Base-by-base conservation (phyloP, 53 echinoderm and acorn worm genomes). In the Actinopyga echinites region DNA sequence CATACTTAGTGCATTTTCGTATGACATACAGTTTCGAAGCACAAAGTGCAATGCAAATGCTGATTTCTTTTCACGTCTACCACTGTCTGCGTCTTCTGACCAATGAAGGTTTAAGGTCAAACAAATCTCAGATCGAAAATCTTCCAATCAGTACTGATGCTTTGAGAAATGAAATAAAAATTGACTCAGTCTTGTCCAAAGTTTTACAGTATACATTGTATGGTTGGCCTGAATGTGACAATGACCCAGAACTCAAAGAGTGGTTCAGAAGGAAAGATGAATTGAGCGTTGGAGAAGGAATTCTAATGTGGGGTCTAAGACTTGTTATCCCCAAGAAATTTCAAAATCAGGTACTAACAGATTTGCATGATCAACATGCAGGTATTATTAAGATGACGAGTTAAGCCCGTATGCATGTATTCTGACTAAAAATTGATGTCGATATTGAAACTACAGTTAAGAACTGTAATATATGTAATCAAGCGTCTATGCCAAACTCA, bases 341-440 rank as follows among this genome's bases (percentile, higher is more conserved):
- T n/a, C n/a, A n/a, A n/a, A n/a, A n/a, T n/a, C n/a, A n/a, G n/a
- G n/a, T 37, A 35, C 23, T 8, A 35, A 7, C 9, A 64, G 44
- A 44, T 0, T 33, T 84, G 0, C 84, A 84, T 84, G 19, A 29
- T 7, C 32, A 32, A 32, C 73, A 84, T 56, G 30, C 31, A 32
- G 73, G 84, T 6, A 55, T 84, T 13, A 57, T 84, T 17, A 69
- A 57, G 22, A 84, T 69, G 21, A 84, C 69, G 49, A 55, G 32
- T 32, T 13, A 69, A 25, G 84, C 84, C 9, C 49, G 71, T 33
- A 65, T 43, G 65, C 83, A 83, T 67, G 83, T 83, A 6, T 68
- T 36, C 30, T 83, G 83, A 68, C 52, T 25, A 40, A 52, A 67
- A n/a, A 66, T 83, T 13, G 83, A 83, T 31, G 19, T 19, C 5